A percentile compares a stretch with the other conserved stretches of the same genome.
Conservation (phyloP, 2,113 vertebrate genomes). For the Neogale vison region DNA sequence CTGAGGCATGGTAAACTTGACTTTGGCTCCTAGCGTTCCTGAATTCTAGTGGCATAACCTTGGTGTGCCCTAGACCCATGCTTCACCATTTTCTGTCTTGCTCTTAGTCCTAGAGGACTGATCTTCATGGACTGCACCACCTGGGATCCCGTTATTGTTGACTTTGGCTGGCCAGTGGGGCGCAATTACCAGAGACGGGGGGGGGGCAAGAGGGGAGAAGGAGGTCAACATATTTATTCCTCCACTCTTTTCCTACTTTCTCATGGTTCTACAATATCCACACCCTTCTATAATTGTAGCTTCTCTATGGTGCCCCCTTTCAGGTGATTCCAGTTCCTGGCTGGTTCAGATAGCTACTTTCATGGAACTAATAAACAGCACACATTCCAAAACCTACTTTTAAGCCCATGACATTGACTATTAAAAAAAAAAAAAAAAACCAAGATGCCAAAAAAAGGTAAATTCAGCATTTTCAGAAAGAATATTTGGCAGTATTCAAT, state of each 20-base stretch:
- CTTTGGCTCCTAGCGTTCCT: neutral
- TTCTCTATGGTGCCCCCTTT: neutral
- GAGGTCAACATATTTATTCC: neutral
- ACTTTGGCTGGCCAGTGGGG: neutral
- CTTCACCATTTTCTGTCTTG: neutral
- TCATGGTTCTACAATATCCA: neutral
- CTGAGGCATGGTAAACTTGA: neutral
- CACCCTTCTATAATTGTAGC: neutral
- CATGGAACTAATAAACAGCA: constrained; percentile 68
- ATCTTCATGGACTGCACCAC: neutral
- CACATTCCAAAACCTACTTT: constrained; percentile 81
- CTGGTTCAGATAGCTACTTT: neutral
- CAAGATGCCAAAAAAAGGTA: neutral
- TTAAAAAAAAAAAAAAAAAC: neutral
- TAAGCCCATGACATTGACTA: constrained; percentile 73
- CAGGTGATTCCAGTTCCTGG: neutral
- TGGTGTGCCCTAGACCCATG: neutral
- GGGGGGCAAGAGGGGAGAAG: neutral
- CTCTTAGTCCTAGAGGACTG: neutral
- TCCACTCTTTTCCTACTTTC: neutral
- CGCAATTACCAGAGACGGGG: neutral
- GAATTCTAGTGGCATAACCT: neutral
- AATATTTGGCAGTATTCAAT: constrained; percentile 76
- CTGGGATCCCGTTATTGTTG: neutral
- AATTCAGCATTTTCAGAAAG: constrained; percentile 50